Base-by-base conservation (phyloP, 2,797 vertebrate species). In the Lithobates sylvaticus region DNA sequence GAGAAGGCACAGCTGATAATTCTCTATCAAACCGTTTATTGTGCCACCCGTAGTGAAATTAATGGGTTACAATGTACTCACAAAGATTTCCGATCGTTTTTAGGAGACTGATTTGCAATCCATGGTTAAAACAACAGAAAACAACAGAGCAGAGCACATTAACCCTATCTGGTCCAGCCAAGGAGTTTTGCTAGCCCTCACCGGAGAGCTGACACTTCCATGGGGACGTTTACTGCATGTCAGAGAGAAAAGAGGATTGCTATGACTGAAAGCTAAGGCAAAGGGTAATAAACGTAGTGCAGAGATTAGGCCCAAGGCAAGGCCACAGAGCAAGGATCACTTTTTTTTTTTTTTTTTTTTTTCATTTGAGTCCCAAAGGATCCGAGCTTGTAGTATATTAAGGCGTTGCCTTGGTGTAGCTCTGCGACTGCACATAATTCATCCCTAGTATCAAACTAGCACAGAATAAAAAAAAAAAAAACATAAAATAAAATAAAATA, bases 261-360 rank as follows among this genome's bases (percentile, higher is more conserved):
- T 47, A 74, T 87, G 80, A 86, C 76, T 67, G 75, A 87, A 58
- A 54, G 68, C 50, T 58, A 86, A 72, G 42, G 85, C 85, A 86
- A 82, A 83, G 79, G 73, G 74, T 86, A 85, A 85, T 85, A 85
- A 80, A 80, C 47, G 29, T 58, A 68, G 75, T 61, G 54, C 80
- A 78, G 74, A 78, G 85, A 87, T 83, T 73, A 83, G 81, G 86
- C 86, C 81, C 75, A 79, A 77, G 86, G 81, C 86, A 82, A 78
- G 81, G 81, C 86, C 86, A 83, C 74, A 83, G 86, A 78, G 75
- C 86, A 83, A 23, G 77, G 81, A 76, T 81, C 47, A 54, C 76
- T 76, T 76, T 77, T 50, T 50, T 50, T 50, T 47, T 10, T 36
- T n/a, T n/a, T n/a, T n/a, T 39, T 39, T 47, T 47, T 47, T 47